phyloP scores from a whole-genome alignment of 1,140 invertebrate species.

The Drosophila melanogaster region DNA sequence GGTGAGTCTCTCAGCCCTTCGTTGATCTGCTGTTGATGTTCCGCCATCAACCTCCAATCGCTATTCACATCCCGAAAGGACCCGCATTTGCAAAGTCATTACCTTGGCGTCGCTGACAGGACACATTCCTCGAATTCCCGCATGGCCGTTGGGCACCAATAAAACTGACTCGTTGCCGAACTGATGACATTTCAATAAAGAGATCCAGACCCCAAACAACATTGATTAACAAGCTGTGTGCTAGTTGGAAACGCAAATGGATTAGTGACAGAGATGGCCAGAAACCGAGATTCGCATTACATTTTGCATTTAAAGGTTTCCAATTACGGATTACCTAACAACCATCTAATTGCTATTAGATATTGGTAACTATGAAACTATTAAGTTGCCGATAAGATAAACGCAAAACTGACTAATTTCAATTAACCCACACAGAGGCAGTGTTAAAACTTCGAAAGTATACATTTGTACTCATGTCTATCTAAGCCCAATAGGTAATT shows the following conservation, averaged over 20 bases:
- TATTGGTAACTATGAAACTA: background rate
- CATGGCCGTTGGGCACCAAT: conserved; percentile 17
- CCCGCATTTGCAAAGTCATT: conserved; percentile 36
- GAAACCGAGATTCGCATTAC: no score
- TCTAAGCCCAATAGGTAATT: background rate
- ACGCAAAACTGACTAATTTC: no score
- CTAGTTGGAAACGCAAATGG: background rate
- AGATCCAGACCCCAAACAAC: conserved; percentile 24
- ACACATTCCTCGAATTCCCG: conserved; percentile 18
- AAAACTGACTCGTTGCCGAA: conserved; percentile 18
- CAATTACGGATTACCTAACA: no score
- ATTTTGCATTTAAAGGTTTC: no score
- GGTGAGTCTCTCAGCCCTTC: conserved; percentile 1
- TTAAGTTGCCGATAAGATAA: no score
- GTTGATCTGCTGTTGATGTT: conserved; percentile 1
- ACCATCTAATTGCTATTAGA: no score
- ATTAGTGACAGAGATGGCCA: background rate
- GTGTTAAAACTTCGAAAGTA: no score
- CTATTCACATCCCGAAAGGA: conserved; percentile 23
- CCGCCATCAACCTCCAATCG: background rate
- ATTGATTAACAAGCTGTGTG: conserved; percentile 42
- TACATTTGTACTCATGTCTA: background rate
- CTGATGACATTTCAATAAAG: conserved; percentile 45
- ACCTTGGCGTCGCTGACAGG: conserved; percentile 40
- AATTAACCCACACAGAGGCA: no score